Base-by-base conservation (phyloP, 2,888 invertebrate species). In the Drosophila yooni region DNA sequence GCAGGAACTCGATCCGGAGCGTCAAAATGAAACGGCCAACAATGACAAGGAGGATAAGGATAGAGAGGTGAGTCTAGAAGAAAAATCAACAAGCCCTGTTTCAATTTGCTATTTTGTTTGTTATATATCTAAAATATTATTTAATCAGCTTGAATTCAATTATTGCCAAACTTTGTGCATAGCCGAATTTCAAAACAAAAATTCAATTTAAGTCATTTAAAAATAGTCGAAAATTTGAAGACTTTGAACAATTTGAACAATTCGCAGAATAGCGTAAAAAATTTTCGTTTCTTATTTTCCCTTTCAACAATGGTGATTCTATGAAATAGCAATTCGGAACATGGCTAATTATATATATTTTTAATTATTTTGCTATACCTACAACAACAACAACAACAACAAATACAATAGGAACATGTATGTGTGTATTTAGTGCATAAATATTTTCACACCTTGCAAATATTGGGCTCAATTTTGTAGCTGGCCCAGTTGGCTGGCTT, bases 1-100 rank as follows among this genome's bases (percentile, higher is more conserved):
- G 62, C 89, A 96, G 96, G 96, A 96, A 93, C 94, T 95, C 88
- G 96, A 96, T 92, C 95, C 95, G 83, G 96, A 96, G 77, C 95
- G 95, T 90, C 96, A 96, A 92, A 92, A 92, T 81, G 92, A 92
- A 78, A 87, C 92, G 70, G 91, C 91, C 67, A 93, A 92, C 81
- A 94, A 94, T 76, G 94, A 93, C 73, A 94, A 94, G 71, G 94
- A 94, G 85, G 94, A 94, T 80, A 94, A 94, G 66, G 87, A 90
- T 33, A 83, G 83, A 70, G 88, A 89, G 90, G 91, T 83, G 53
- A 83, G 82, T 74, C 21, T 1, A 27, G 3, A 8, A 15, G 7
- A 48, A 3, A 25, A 15, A 2, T 21, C 4, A 50, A 50, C n/a
- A 10, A 33, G 38, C 46, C 13, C 21, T 43, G 58, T 64, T 64